Percentiles rank a stretch among this genome's conserved stretches.
Conservation (phyloP, 2,888 invertebrate species). For the Bimastos eiseni region DNA sequence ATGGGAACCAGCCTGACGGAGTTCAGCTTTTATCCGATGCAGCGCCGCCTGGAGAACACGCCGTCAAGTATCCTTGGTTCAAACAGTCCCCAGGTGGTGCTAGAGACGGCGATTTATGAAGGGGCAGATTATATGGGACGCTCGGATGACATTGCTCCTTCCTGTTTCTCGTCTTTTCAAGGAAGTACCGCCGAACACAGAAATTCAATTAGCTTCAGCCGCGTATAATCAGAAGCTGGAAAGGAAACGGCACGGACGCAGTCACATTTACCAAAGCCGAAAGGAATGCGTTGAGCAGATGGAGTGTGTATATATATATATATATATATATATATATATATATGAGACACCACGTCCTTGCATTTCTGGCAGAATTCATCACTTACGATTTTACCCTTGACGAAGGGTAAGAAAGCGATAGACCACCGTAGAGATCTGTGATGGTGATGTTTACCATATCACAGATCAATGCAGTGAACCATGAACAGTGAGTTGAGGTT, state of each 20-base stretch:
- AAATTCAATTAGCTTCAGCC: neutral
- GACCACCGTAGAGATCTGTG: too few species aligned
- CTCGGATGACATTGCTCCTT: neutral
- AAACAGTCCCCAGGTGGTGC: neutral
- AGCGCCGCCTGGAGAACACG: neutral
- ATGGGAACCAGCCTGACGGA: neutral
- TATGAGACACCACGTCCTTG: too few species aligned
- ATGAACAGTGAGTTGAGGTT: too few species aligned
- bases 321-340: too few species aligned
- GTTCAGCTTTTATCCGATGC: neutral
- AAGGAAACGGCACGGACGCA: neutral
- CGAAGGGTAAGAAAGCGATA: too few species aligned
- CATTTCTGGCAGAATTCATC: too few species aligned
- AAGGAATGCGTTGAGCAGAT: neutral
- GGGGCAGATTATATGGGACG: neutral
- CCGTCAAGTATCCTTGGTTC: neutral
- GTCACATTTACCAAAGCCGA: neutral
- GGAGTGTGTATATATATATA: neutral
- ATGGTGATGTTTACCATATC: too few species aligned
- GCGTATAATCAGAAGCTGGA: neutral
- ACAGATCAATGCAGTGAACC: too few species aligned
- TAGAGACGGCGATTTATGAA: neutral
- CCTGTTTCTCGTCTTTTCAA: neutral
- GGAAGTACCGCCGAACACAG: neutral
- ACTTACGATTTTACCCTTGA: too few species aligned